phyloP scores from a whole-genome alignment of 2,797 vertebrate genomes.

The Chaetodon trifasciatus region DNA sequence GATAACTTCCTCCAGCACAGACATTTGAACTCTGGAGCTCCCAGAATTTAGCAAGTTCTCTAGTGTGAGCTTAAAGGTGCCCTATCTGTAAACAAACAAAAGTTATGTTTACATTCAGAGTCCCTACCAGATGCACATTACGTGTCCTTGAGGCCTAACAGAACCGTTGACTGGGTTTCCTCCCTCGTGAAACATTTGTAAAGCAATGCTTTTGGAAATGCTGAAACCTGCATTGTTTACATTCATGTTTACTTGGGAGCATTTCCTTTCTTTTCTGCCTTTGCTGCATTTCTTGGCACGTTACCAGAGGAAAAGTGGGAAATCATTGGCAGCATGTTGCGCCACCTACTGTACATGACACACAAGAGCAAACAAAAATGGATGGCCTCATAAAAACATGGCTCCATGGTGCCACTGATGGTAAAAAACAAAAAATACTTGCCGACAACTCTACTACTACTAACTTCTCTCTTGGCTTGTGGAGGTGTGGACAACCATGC shows the following conservation, averaged over 20 bases:
- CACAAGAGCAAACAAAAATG: neutral
- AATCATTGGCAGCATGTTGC: neutral
- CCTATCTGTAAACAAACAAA: neutral
- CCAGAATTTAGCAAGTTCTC: neutral
- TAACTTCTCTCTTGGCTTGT: neutral
- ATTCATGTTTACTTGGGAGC: neutral
- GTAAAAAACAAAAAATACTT: too few relatives aligned
- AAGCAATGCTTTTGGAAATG: neutral
- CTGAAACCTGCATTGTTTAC: neutral
- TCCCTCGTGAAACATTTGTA: neutral
- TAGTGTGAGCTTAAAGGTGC: neutral
- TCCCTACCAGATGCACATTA: neutral
- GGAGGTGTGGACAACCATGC: neutral
- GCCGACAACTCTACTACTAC: too few relatives aligned
- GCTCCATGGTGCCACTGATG: neutral
- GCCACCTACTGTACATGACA: too few relatives aligned
- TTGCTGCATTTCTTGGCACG: neutral
- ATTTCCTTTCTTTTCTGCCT: neutral
- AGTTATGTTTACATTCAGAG: neutral
- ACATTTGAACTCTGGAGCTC: too few relatives aligned
- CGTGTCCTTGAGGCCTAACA: too few relatives aligned
- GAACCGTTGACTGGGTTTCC: neutral
- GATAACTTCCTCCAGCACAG: too few relatives aligned
- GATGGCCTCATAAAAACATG: neutral
- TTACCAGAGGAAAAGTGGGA: neutral